Evolutionary conservation across 2,888 invertebrate genomes (phyloP), one percentile per base, ranked within the genome.

Genomic region (Phymatocera aterrima): DNA sequence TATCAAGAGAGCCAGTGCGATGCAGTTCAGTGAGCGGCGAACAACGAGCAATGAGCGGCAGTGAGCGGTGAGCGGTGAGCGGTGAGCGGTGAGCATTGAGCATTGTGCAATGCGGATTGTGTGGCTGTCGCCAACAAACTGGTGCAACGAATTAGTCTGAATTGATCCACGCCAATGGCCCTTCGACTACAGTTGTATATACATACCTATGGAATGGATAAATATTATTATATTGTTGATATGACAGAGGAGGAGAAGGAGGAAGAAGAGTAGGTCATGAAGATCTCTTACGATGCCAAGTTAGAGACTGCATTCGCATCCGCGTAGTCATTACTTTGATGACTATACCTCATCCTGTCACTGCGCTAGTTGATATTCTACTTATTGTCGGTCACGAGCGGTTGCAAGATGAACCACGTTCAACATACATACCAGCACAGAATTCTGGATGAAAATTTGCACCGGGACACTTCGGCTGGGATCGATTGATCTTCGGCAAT

Each of bases 341-440:
- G 57, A 57, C 57, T 57, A 57, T 57, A n/a, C n/a, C n/a, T 64
- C 61, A 64, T 64, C 61, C 37, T 37, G 61, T 64, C 37, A 64
- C 34, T 64, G n/a, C 61, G 57, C n/a, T n/a, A n/a, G n/a, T n/a
- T n/a, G n/a, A n/a, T n/a, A n/a, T n/a, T n/a, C n/a, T n/a, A n/a
- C n/a, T n/a, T n/a, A 57, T 57, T 57, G 57, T 28, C 4, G 28
- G 28, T 57, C n/a, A n/a, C 57, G 21, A 37, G 37, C 37, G 61
- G 37, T 64, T 64, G 61, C n/a, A 64, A 64, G 61, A 64, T 64
- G 61, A 64, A 64, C 61, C n/a, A 37, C 37, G 37, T 64, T n/a
- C n/a, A 64, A 64, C 61, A 37, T n/a, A n/a, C n/a, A n/a, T n/a
- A n/a, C n/a, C n/a, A n/a, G n/a, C n/a, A n/a, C n/a, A n/a, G n/a